phyloP scores from a whole-genome alignment of 1,140 invertebrate genomes.

The Glossosoma conforme region DNA sequence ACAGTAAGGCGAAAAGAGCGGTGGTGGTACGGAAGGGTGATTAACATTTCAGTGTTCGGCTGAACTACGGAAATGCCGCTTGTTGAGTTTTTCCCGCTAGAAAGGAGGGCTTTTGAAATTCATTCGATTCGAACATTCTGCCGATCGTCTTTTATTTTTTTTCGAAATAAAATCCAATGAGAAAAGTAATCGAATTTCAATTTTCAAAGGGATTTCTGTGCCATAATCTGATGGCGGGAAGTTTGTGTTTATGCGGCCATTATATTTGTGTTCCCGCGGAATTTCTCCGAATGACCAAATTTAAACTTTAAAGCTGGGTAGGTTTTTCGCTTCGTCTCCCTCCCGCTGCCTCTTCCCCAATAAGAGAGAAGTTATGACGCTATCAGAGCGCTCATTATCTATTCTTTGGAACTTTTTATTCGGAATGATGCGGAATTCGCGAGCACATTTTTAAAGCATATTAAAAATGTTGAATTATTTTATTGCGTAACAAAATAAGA shows the following conservation, averaged over 20 bases:
- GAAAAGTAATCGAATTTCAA: conserved; percentile 8
- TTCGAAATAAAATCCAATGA: conserved; percentile 5
- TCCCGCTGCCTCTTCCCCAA: too few species aligned
- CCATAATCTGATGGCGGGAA: not conserved
- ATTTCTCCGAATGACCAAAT: conserved; percentile 6
- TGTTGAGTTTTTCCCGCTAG: not conserved
- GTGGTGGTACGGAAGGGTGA: not conserved
- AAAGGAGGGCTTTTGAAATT: conserved; percentile 1
- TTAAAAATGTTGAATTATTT: too few species aligned
- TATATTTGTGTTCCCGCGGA: conserved; percentile 4
- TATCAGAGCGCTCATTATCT: too few species aligned
- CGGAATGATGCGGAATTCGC: too few species aligned
- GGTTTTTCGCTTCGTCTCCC: too few species aligned
- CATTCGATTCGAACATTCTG: conserved; percentile 1
- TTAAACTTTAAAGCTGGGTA: conserved; percentile 5
- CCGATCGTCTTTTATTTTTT: conserved; percentile 1
- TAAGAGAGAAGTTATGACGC: too few species aligned
- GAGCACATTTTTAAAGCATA: too few species aligned
- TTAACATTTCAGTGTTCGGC: not conserved
- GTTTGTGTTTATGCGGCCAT: conserved; percentile 15
- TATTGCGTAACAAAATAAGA: too few species aligned
- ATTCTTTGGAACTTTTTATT: too few species aligned
- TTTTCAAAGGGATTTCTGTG: conserved; percentile 6
- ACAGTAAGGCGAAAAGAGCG: too few species aligned
- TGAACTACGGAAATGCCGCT: too few species aligned